Evolutionary conservation across 1,140 invertebrate species (phyloP), one percentile per base, ranked within the genome.

Genomic region (Orussus abietinus): DNA sequence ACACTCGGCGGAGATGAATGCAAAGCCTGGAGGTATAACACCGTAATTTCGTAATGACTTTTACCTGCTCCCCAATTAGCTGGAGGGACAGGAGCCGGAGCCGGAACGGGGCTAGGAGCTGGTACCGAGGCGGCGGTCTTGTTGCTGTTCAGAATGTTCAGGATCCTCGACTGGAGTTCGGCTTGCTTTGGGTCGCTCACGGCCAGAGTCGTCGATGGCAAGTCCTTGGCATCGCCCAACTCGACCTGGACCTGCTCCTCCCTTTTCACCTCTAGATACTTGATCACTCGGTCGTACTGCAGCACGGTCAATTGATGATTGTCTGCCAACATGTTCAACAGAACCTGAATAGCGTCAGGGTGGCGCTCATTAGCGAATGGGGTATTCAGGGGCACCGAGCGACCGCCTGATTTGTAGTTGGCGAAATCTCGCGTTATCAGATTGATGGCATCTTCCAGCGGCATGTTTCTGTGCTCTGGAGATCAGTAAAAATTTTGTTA

Each of bases 401-500:
- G 57, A 9, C 80, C 80, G 10, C 80, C 77, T 41, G 77, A 75
- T 57, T 89, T 82, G 62, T 90, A 89, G 37, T 80, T 80, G 36
- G 83, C 80, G 70, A 90, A 94, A 66, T 90, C 91, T 12, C 84
- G 77, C 13, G 77, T 77, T 20, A 96, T 77, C 26, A 95, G 74
- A 42, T 77, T 78, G 39, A 95, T 76, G 2, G 92, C 90, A 70
- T 94, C 90, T 37, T 94, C 89, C n/a, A 93, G 57, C 0, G 90
- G 91, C 89, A 96, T 95, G 69, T 96, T 94, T 48, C 92, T 80
- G 62, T 96, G 92, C 64, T 95, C 92, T 86, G 72, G 49, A 48
- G 57, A 33, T 11, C 17, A 10, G 39, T 21, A 45, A 40, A 13
- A 47, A 51, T 29, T 25, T 33, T 37, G 5, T 5, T 33, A 36